Conservation (phyloP, 2,797 vertebrate genomes). For the Karalla daura region DNA sequence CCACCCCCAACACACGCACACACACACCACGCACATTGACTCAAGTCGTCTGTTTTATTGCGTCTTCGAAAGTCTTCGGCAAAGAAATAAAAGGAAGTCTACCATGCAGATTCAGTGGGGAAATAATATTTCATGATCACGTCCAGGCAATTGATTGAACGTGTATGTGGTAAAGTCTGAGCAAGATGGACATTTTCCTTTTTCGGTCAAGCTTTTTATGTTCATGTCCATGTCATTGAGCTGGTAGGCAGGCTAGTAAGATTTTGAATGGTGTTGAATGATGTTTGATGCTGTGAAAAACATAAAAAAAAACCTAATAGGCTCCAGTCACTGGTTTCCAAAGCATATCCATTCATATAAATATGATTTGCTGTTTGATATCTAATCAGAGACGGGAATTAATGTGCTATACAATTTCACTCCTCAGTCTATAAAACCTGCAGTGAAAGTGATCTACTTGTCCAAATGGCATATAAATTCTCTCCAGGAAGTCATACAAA, state of each 20-base stretch:
- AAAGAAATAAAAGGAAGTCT: neutral
- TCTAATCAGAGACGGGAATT: neutral
- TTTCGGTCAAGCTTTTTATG: neutral
- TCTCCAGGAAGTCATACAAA: neutral
- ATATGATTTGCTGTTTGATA: neutral
- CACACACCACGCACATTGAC: neutral
- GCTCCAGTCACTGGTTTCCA: neutral
- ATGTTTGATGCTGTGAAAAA: slow-evolving; percentile 8
- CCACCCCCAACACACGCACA: neutral
- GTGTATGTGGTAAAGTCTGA: neutral
- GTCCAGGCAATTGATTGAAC: neutral
- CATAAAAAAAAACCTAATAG: neutral
- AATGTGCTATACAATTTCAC: neutral
- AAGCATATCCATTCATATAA: neutral
- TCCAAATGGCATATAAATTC: neutral
- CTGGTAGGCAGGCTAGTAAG: neutral
- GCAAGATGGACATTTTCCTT: neutral
- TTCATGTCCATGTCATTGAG: neutral
- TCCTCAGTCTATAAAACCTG: neutral
- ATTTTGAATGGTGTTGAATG: neutral
- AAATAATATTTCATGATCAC: slow-evolving; percentile 5
- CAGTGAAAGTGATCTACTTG: neutral
- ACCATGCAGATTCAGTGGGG: neutral
- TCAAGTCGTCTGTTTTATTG: slow-evolving; percentile 6
- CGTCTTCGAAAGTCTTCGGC: slow-evolving; percentile 9